phyloP scores from a whole-genome alignment of 2,797 vertebrate species.

The Hyperoplus lanceolatus region DNA sequence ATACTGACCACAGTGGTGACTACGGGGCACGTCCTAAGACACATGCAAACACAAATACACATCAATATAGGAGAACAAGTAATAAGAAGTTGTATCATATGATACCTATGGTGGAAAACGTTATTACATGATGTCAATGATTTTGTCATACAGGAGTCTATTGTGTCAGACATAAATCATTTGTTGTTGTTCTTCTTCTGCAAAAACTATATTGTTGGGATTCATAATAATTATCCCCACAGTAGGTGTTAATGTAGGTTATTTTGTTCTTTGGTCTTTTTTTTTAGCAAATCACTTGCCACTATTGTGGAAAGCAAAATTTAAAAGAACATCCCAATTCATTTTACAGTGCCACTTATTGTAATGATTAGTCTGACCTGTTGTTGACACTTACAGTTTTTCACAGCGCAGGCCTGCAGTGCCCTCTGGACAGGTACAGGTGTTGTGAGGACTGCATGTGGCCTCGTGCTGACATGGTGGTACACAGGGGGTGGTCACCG shows the following conservation, averaged over 20 bases:
- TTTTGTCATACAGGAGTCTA: neutral
- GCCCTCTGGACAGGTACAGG: slow-evolving; percentile 84
- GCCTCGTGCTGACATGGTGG: slow-evolving; percentile 87
- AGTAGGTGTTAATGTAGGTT: neutral
- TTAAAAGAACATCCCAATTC: neutral
- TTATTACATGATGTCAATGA: neutral
- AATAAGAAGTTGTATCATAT: neutral
- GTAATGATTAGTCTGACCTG: neutral
- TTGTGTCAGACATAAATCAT: neutral
- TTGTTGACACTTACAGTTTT: slow-evolving; percentile 80
- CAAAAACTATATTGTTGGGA: neutral
- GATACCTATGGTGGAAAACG: neutral
- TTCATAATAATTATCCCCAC: neutral
- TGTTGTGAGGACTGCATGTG: slow-evolving; percentile 86
- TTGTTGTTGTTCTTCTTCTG: neutral
- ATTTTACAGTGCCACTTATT: neutral
- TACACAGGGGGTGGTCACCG: slow-evolving; percentile 84
- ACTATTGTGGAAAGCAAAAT: neutral
- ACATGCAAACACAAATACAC: slow-evolving; percentile 1
- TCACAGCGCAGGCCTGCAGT: slow-evolving; percentile 87
- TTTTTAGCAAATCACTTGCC: neutral
- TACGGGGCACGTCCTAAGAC: slow-evolving; percentile 84
- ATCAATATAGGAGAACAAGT: neutral
- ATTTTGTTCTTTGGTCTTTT: neutral
- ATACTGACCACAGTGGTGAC: slow-evolving; percentile 86